These are phyloP conservation scores for Brachypalpus laphriformis DNA, from an alignment of 2,888 invertebrate genomes.

Conservation along the genomic window DNA sequence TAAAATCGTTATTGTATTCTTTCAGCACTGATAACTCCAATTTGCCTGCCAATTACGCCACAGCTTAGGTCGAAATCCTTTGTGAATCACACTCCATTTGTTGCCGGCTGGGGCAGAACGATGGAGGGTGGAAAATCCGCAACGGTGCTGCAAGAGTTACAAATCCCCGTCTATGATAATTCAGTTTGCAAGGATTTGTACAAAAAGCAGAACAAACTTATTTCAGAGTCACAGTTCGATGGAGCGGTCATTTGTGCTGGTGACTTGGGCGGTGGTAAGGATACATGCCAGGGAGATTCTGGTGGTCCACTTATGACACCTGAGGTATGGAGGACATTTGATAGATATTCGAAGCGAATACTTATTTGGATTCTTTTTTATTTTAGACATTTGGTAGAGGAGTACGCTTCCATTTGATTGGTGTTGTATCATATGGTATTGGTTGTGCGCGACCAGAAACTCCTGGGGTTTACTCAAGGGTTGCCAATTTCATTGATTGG, in stretches of 20 bases:
- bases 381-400: conserved; percentile 84
- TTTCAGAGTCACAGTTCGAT: conserved; percentile 80
- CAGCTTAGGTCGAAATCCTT: conserved; percentile 84
- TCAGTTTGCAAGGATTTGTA: conserved; percentile 84
- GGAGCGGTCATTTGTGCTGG: conserved; percentile 81
- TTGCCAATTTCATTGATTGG: conserved; percentile 86
- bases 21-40: conserved; percentile 87
- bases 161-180: conserved; percentile 88
- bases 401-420: conserved; percentile 85
- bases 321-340: conserved; percentile 75
- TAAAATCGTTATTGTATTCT: conserved; percentile 1
- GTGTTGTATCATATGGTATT: conserved; percentile 87
- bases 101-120: conserved; percentile 86
- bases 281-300: conserved; percentile 82
- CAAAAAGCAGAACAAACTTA: conserved; percentile 75
- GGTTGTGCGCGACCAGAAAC: conserved; percentile 85
- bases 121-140: conserved; percentile 86
- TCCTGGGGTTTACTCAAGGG: conserved; percentile 86
- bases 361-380: background rate
- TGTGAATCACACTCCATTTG: conserved; percentile 86
- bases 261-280: conserved; percentile 79
- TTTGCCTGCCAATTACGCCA: conserved; percentile 88
- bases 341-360: background rate
- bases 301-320: conserved; percentile 82
- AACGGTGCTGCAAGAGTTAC: conserved; percentile 86